Base-by-base conservation (phyloP, 2,797 vertebrate genomes). In the Limosa lapponica region DNA sequence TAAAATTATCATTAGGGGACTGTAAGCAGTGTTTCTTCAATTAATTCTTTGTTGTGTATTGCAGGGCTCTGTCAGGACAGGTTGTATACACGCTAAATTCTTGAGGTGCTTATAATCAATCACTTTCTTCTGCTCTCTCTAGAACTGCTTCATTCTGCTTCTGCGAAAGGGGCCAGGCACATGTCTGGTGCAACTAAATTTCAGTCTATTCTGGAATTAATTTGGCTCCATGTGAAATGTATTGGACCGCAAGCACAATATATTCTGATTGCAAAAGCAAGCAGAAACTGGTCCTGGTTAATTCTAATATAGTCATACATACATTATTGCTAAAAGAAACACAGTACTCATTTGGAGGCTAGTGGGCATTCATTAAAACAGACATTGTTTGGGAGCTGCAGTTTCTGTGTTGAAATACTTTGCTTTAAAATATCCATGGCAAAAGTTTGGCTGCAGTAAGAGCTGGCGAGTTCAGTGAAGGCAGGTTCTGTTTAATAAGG, bases 351-450 rank as follows among this genome's bases (percentile, higher is more conserved):
- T 74, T 74, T 0, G 14, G 57, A 85, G 80, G 51, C 78, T 79
- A 8, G 72, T 67, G 86, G 82, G 67, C 65, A 77, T 71, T 66
- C 61, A 20, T 94, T 78, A 81, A 41, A 84, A 4, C 78, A 66
- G 78, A 30, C 58, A 6, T 10, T 49, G 84, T 82, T 91, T 94
- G 85, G 92, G 51, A 87, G 74, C 75, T 75, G 86, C 66, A 91
- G 54, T 39, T 72, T 69, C 41, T 90, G 46, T 70, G 61, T 69
- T 75, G 85, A 82, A 87, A 74, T 72, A 13, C 28, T 91, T 71
- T 87, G 65, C 89, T 93, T 91, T 54, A 58, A 37, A 87, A 87
- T 74, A 75, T 75, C 85, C 92, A 67, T 85, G 85, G 82, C 79
- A 74, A 93, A 94, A 24, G 59, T 57, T 93, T 90, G 94, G 90